Evolutionary conservation across 2,888 invertebrate genomes (phyloP).

Genomic region (Synanthedon vespiformis): DNA sequence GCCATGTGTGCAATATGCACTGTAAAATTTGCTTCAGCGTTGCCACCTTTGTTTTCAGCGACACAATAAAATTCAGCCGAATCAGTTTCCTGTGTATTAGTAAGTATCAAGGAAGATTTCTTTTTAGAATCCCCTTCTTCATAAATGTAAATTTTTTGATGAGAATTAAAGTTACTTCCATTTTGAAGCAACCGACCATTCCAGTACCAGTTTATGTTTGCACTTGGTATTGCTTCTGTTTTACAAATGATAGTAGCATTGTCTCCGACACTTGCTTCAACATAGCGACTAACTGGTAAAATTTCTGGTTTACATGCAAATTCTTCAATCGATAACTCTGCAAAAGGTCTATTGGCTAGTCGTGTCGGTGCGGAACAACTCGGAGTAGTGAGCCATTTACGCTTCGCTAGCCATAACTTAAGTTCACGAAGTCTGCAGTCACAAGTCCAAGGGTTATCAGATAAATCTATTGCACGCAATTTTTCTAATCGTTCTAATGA

Average conservation of each 20-base stretch:
- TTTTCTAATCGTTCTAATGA: slow-evolving; percentile 80
- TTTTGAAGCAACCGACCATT: slow-evolving; percentile 83
- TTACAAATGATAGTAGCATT: slow-evolving; percentile 88
- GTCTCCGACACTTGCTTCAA: slow-evolving; percentile 83
- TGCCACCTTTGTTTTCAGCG: slow-evolving; percentile 90
- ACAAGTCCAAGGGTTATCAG: slow-evolving; percentile 91
- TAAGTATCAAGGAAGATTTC: slow-evolving; percentile 80
- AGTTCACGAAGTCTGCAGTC: slow-evolving; percentile 86
- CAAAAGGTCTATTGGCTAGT: slow-evolving; percentile 78
- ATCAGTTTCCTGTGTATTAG: slow-evolving; percentile 86
- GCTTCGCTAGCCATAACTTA: slow-evolving; percentile 83
- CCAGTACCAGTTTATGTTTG: slow-evolving; percentile 89
- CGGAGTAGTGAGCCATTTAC: slow-evolving; percentile 83
- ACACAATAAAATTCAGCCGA: slow-evolving; percentile 89
- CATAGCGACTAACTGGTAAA: slow-evolving; percentile 78
- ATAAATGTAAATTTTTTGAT: slow-evolving; percentile 80
- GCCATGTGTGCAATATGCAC: slow-evolving; percentile 82
- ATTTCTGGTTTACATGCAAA: slow-evolving; percentile 89
- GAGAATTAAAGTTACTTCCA: slow-evolving; percentile 81
- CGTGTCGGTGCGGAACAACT: slow-evolving; percentile 80
- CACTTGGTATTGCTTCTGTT: slow-evolving; percentile 84
- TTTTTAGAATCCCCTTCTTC: slow-evolving; percentile 84
- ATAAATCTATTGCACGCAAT: slow-evolving; percentile 83
- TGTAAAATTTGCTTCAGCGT: slow-evolving; percentile 90
- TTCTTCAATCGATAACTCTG: slow-evolving; percentile 82